Evolutionary conservation across 2,797 vertebrate genomes (phyloP).

Genomic region (Danio aesculapii): DNA sequence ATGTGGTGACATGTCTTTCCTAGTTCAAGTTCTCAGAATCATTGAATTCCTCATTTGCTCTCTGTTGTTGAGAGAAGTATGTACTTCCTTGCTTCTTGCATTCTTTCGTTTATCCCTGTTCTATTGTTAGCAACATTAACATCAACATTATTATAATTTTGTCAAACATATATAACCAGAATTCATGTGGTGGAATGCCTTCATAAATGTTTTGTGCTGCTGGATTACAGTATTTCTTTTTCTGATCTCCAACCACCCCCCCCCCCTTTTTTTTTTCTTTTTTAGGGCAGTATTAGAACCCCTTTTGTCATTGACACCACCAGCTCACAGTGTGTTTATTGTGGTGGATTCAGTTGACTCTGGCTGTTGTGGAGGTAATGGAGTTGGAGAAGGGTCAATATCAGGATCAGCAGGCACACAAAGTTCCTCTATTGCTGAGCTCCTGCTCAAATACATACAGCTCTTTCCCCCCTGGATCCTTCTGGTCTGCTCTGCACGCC

Average conservation of each 20-base stretch:
- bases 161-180: too few relatives aligned
- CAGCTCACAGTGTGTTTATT: constrained; percentile 78
- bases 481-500: constrained; percentile 82
- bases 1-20: constrained; percentile 28
- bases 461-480: constrained; percentile 84
- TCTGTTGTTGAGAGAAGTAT: constrained; percentile 15
- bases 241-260: too few relatives aligned
- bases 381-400: constrained; percentile 39
- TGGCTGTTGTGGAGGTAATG: constrained; percentile 55
- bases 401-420: constrained; percentile 40
- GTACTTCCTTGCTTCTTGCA: constrained; percentile 32
- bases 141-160: too few relatives aligned
- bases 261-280: constrained; percentile 14
- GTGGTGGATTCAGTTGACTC: constrained; percentile 81
- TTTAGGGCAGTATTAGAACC: constrained; percentile 78
- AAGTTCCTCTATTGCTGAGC: constrained; percentile 77
- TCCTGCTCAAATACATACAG: constrained; percentile 78
- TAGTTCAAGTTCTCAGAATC: constrained; percentile 26
- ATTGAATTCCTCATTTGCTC: constrained; percentile 14
- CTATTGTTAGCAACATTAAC: neutral
- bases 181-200: too few relatives aligned
- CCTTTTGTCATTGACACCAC: constrained; percentile 76
- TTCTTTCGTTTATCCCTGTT: constrained; percentile 25
- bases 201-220: neutral
- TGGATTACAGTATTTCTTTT: neutral